Evolutionary conservation across 2,888 invertebrate genomes (phyloP).

Genomic region (Aplocera efformata): DNA sequence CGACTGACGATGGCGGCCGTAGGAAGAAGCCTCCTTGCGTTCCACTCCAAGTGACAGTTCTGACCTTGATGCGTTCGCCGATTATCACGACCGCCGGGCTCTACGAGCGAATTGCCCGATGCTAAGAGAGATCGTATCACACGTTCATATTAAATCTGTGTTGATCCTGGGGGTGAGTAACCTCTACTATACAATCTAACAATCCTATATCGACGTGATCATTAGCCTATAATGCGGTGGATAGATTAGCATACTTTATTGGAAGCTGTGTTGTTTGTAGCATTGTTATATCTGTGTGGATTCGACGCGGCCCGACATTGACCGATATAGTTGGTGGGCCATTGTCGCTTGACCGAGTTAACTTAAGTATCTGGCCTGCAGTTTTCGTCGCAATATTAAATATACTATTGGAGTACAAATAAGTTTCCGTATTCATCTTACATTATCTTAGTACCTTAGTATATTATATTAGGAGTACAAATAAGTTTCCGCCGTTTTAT

Average conservation of each 20-base stretch:
- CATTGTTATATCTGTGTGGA: constrained; percentile 30
- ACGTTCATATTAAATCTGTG: constrained; percentile 11
- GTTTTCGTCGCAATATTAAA: not conserved
- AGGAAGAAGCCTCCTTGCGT: constrained; percentile 47
- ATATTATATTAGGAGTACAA: too few species aligned
- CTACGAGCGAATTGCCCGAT: constrained; percentile 29
- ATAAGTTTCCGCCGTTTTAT: too few species aligned
- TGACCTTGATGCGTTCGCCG: constrained; percentile 57
- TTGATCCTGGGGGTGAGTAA: constrained; percentile 10
- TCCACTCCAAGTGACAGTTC: constrained; percentile 51
- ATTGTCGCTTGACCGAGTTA: constrained; percentile 32
- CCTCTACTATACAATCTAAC: constrained; percentile 2
- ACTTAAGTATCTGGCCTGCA: constrained; percentile 11
- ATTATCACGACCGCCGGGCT: constrained; percentile 40
- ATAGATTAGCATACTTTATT: constrained; percentile 19
- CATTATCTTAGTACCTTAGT: too few species aligned
- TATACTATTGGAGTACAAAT: too few species aligned
- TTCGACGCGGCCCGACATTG: constrained; percentile 35
- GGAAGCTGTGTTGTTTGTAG: constrained; percentile 30
- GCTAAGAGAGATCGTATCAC: constrained; percentile 37
- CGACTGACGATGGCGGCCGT: constrained; percentile 38
- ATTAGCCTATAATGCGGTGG: constrained; percentile 4
- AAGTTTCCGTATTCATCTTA: too few species aligned
- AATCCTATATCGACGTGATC: constrained; percentile 1
- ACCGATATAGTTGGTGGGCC: constrained; percentile 38